A percentile compares a stretch with the other conserved stretches of the same genome.
Conservation (phyloP, 2,113 vertebrate species). For the Epinephelus fuscoguttatus region DNA sequence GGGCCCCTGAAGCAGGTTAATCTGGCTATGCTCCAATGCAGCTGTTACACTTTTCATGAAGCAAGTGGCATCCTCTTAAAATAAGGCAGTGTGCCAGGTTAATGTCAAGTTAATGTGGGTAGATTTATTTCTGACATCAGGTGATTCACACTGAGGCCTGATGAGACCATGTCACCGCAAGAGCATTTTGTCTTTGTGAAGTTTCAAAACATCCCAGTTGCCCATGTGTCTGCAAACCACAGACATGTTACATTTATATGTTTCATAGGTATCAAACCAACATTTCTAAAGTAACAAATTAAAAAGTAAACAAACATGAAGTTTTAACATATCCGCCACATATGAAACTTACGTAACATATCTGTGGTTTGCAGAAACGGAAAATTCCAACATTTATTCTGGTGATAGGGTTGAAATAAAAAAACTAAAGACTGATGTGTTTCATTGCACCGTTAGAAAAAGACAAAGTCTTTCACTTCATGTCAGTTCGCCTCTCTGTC, state of each 20-base stretch:
- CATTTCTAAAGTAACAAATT: too few species aligned
- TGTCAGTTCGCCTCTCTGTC: constrained; percentile 19
- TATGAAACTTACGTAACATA: too few species aligned
- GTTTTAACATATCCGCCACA: too few species aligned
- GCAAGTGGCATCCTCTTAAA: neutral
- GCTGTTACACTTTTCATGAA: neutral
- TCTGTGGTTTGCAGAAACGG: too few species aligned
- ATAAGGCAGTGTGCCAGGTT: neutral
- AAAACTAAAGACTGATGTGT: neutral
- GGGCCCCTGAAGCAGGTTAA: neutral
- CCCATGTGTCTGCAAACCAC: too few species aligned
- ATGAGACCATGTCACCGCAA: neutral
- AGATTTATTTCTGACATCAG: neutral
- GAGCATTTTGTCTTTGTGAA: neutral
- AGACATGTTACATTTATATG: too few species aligned
- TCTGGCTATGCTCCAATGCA: neutral
- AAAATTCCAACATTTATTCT: too few species aligned
- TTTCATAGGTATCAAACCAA: too few species aligned
- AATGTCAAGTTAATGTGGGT: neutral
- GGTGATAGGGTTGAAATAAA: neutral
- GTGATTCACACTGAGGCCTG: neutral
- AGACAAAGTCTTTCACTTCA: constrained; percentile 9
- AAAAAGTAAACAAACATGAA: too few species aligned
- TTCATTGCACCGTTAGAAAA: neutral
- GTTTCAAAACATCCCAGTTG: too few species aligned